These are phyloP conservation scores for Proisotoma minuta DNA, from an alignment of 2,888 invertebrate species.

Conservation along the genomic window DNA sequence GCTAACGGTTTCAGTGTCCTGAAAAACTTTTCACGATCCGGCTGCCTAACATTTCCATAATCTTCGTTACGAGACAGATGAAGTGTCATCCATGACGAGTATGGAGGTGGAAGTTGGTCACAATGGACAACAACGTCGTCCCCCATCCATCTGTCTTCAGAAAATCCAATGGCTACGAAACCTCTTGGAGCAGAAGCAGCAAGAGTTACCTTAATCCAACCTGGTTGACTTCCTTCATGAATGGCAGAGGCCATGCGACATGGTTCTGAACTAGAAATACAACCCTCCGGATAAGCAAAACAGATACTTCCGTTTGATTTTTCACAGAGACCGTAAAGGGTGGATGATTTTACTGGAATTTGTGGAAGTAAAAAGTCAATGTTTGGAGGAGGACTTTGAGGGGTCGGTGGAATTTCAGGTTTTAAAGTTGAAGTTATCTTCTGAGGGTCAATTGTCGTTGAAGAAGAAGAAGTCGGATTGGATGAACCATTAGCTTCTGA, in stretches of 20 bases:
- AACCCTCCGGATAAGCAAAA: constrained; percentile 70
- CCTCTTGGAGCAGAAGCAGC: constrained; percentile 16
- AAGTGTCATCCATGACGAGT: neutral
- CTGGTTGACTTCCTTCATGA: constrained; percentile 45
- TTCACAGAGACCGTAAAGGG: constrained; percentile 64
- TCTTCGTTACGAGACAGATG: constrained; percentile 4
- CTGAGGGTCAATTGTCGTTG: neutral
- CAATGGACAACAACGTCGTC: constrained; percentile 17
- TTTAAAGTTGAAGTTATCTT: neutral
- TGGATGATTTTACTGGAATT: neutral
- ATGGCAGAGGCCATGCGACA: constrained; percentile 53
- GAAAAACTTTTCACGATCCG: neutral
- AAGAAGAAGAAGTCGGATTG: neutral
- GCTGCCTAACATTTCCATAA: neutral
- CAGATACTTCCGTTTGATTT: constrained; percentile 62
- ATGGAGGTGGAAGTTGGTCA: neutral
- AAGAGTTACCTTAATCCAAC: constrained; percentile 7
- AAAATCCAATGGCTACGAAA: constrained; percentile 74
- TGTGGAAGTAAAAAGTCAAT: no score
- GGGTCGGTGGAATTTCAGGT: neutral
- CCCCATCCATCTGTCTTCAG: constrained; percentile 51
- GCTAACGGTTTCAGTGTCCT: neutral
- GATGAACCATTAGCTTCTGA: neutral
- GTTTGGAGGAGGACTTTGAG: no score
- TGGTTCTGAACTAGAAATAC: constrained; percentile 60